These are phyloP conservation scores for Hesperia comma DNA, from an alignment of 2,888 invertebrate genomes.

Conservation along the genomic window DNA sequence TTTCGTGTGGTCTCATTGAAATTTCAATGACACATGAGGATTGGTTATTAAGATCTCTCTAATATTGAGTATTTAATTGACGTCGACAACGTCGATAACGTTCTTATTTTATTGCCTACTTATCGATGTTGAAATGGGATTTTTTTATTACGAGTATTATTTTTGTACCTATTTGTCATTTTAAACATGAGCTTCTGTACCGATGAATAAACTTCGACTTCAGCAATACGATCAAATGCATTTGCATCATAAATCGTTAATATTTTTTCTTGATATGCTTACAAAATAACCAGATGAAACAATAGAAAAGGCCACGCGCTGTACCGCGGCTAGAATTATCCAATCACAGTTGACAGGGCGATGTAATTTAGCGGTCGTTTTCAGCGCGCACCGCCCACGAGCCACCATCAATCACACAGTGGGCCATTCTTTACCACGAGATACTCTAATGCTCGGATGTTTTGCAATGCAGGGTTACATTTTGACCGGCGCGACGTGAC, in stretches of 20 bases:
- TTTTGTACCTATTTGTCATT: no score
- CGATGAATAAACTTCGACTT: not conserved
- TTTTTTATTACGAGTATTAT: no score
- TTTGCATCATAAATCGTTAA: slow-evolving; percentile 5
- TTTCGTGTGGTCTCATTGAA: no score
- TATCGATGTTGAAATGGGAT: no score
- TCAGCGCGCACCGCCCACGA: slow-evolving; percentile 66
- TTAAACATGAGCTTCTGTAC: no score
- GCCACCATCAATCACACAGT: slow-evolving; percentile 72
- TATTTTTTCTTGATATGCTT: slow-evolving; percentile 4
- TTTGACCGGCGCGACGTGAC: slow-evolving; percentile 67
- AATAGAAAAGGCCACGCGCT: slow-evolving; percentile 44
- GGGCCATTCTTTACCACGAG: slow-evolving; percentile 69
- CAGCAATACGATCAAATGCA: not conserved
- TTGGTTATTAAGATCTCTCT: no score
- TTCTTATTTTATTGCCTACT: no score
- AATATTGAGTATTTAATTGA: no score
- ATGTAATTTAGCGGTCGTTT: slow-evolving; percentile 72
- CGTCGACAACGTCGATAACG: no score
- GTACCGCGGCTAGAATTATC: slow-evolving; percentile 46
- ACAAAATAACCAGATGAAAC: slow-evolving; percentile 34
- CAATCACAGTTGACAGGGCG: slow-evolving; percentile 53
- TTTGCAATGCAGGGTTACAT: slow-evolving; percentile 64
- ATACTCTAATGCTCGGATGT: slow-evolving; percentile 74
- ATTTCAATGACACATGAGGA: no score